Evolutionary conservation across 2,797 vertebrate species (phyloP), one percentile per base, ranked within the genome.

Genomic region (Arctocebus calabarensis): DNA sequence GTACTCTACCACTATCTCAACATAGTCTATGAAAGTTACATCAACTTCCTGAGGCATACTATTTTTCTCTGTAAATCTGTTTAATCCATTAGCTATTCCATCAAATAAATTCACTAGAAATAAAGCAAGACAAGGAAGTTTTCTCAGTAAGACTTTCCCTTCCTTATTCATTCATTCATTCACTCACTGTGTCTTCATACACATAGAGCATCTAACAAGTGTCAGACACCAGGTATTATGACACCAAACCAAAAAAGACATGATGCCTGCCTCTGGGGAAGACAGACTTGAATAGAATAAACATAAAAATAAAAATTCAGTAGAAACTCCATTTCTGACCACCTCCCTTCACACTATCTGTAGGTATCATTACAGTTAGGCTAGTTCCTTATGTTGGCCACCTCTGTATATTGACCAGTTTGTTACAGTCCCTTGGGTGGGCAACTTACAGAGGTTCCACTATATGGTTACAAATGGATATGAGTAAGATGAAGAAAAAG

Each of bases 11-110:
- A 61, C 7, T 19, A 66, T 37, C 34, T 17, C 59, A 87, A n/a
- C 29, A 70, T 48, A 57, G 57, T 90, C 81, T 92, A 45, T 83
- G 78, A 94, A 79, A 71, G 79, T 75, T 92, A n/a, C 64, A 81
- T 86, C 79, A 75, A 87, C 78, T 86, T 75, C 32, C 57, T 5
- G 8, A 88, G 59, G 55, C 84, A 66, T 88, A 59, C 61, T 4
- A 74, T 74, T 94, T 94, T 94, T 59, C 45, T 66, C 57, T 74
- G 23, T 66, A 84, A 84, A 29, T 12, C 40, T 89, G 48, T 62
- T 84, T 75, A 85, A 78, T 27, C 78, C 70, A 88, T 89, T 88
- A 94, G 59, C 2, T 52, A 40, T 20, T 66, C n/a, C 71, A 73
- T 55, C 29, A 74, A 52, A 66, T 61, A 93, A 57, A 83, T 85